Base-by-base conservation (phyloP, 2,113 vertebrate genomes). In the Paramormyrops kingsleyae region DNA sequence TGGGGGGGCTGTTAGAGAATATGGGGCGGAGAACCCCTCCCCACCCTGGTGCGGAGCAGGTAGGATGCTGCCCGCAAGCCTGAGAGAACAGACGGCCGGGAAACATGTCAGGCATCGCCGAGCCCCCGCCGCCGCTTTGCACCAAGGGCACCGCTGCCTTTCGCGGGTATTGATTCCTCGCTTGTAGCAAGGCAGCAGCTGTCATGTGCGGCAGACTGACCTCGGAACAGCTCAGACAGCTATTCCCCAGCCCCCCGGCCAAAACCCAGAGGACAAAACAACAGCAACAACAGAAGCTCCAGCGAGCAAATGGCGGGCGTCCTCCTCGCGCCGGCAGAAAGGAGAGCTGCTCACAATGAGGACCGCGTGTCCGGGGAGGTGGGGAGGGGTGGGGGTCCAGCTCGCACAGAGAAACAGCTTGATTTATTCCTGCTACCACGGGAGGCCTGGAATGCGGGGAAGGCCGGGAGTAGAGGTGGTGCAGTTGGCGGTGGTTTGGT, bases 161-260 rank as follows among this genome's bases (percentile, higher is more conserved):
- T 97, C 97, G 95, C 97, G 97, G 98, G 97, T 99, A 99, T 99
- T 98, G 98, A 99, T 99, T 99, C 97, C 97, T 97, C 97, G 95
- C 97, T 99, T 98, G 97, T 98, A 97, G 96, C 94, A 96, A 99
- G 97, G 97, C 97, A 98, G 97, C 97, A 98, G 97, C 97, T 98
- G 98, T 98, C 98, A 99, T 97, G 97, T 96, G 93, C 96, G 97
- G 97, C 97, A 95, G 96, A 95, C 97, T 97, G 97, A 97, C 98
- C 98, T 98, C 97, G 96, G 97, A 97, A 95, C 96, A 96, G 96
- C 90, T 93, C 94, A 97, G 97, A 98, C 98, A 98, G 97, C 97
- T 97, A 97, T 97, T 98, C 97, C 87, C 97, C 97, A 80, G 93
- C 92, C 17, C 96, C 95, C 56, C 92, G 94, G 96, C 96, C 95